Percentiles rank a stretch among this genome's conserved stretches.
Conservation (phyloP, 1,140 invertebrate genomes). For the Anthonomus grandis region DNA sequence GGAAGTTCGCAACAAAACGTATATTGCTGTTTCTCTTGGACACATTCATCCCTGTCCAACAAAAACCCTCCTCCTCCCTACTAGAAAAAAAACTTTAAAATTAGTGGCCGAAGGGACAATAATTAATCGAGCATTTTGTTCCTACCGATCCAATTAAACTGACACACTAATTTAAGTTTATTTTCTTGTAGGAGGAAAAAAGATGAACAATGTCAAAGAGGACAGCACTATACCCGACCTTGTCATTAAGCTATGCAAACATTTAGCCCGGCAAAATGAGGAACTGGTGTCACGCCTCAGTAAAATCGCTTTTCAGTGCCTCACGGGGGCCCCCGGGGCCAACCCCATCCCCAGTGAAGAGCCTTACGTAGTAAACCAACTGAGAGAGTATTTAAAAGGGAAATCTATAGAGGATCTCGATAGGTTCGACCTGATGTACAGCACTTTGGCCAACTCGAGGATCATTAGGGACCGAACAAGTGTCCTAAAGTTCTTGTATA, state of each 20-base stretch:
- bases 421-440: constrained; percentile 42
- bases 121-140: too few relatives aligned
- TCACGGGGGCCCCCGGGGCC: constrained; percentile 22
- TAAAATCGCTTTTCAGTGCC: constrained; percentile 38
- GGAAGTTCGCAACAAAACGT: too few relatives aligned
- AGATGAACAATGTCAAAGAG: constrained; percentile 26
- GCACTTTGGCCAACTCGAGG: constrained; percentile 38
- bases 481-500: constrained; percentile 23
- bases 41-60: too few relatives aligned
- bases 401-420: constrained; percentile 32
- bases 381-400: constrained; percentile 32
- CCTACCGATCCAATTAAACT: too few relatives aligned
- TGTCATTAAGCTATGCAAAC: constrained; percentile 41
- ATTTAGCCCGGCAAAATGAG: constrained; percentile 41
- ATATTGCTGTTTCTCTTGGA: too few relatives aligned
- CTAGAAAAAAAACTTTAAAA: too few relatives aligned
- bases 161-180: constrained; percentile 15
- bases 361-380: constrained; percentile 33
- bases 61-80: too few relatives aligned
- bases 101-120: too few relatives aligned
- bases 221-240: constrained; percentile 33
- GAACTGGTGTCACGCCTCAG: constrained; percentile 35
- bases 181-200: constrained; percentile 16
- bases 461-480: constrained; percentile 22
- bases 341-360: constrained; percentile 30